A percentile compares a stretch with the other conserved stretches of the same genome.
phyloP scores from a whole-genome alignment of 2,113 vertebrate species.

The Pipa parva region DNA sequence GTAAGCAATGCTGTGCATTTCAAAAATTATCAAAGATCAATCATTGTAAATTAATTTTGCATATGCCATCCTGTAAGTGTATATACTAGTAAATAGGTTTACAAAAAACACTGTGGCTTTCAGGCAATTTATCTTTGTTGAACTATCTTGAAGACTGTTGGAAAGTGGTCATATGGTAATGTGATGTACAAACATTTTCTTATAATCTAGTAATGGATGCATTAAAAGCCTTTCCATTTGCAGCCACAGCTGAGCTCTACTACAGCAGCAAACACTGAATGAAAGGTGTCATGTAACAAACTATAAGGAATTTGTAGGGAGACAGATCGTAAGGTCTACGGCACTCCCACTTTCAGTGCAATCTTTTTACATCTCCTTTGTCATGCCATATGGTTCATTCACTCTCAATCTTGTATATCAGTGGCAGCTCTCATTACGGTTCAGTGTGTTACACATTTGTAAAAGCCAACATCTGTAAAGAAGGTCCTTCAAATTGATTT shows the following conservation, averaged over 20 bases:
- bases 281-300: neutral
- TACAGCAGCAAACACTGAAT: neutral
- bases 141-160: too few species aligned
- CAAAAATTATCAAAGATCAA: too few species aligned
- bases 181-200: too few species aligned
- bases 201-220: neutral
- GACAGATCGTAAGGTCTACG: constrained; percentile 29
- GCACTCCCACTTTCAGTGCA: constrained; percentile 22
- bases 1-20: too few species aligned
- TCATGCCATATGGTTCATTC: constrained; percentile 45
- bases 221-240: neutral
- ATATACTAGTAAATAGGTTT: too few species aligned
- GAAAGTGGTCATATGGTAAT: too few species aligned
- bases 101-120: too few species aligned
- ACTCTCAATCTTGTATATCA: constrained; percentile 35
- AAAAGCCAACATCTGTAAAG: constrained; percentile 60
- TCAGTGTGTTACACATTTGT: constrained; percentile 49
- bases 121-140: too few species aligned
- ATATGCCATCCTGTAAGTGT: too few species aligned
- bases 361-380: constrained; percentile 41
- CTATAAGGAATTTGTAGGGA: neutral
- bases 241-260: neutral
- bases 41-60: too few species aligned
- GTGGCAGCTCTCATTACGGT: constrained; percentile 48
- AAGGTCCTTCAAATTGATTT: constrained; percentile 60